phyloP scores from a whole-genome alignment of 2,797 vertebrate species.

The Coluber constrictor region DNA sequence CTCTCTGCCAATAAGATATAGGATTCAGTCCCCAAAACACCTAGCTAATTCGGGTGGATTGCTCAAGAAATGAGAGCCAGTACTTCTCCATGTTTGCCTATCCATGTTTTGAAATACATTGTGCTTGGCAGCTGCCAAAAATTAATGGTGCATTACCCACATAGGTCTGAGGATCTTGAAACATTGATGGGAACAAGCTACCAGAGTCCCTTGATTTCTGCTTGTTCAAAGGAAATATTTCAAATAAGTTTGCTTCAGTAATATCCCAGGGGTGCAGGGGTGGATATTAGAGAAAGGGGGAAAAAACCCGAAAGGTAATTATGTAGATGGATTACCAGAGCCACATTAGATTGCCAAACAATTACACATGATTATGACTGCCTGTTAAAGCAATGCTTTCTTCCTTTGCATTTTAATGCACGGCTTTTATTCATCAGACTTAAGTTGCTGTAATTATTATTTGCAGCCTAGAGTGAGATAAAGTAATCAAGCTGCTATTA shows the following conservation, averaged over 20 bases:
- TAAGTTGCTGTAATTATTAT: slow-evolving; percentile 58
- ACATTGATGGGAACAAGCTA: neutral
- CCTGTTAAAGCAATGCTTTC: slow-evolving; percentile 42
- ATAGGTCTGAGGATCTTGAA: neutral
- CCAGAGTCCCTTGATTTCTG: neutral
- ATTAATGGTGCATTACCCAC: neutral
- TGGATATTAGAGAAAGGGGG: slow-evolving; percentile 15
- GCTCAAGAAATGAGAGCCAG: neutral
- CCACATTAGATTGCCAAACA: slow-evolving; percentile 40
- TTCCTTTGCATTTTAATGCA: slow-evolving; percentile 52
- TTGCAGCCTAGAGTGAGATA: slow-evolving; percentile 58
- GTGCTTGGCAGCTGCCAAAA: neutral
- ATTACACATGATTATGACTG: slow-evolving; percentile 39
- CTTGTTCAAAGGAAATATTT: neutral
- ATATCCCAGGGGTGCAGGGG: neutral
- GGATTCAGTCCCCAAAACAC: neutral
- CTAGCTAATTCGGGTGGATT: neutral
- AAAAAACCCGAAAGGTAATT: slow-evolving; percentile 12
- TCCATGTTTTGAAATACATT: neutral
- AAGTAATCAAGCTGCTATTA: slow-evolving; percentile 49
- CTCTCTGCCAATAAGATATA: neutral
- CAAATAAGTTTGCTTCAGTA: neutral
- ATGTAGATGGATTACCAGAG: slow-evolving; percentile 41
- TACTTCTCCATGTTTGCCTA: neutral
- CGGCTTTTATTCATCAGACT: slow-evolving; percentile 57